Base-by-base conservation (phyloP, 1,140 invertebrate species). In the Dinothrombium tinctorium region DNA sequence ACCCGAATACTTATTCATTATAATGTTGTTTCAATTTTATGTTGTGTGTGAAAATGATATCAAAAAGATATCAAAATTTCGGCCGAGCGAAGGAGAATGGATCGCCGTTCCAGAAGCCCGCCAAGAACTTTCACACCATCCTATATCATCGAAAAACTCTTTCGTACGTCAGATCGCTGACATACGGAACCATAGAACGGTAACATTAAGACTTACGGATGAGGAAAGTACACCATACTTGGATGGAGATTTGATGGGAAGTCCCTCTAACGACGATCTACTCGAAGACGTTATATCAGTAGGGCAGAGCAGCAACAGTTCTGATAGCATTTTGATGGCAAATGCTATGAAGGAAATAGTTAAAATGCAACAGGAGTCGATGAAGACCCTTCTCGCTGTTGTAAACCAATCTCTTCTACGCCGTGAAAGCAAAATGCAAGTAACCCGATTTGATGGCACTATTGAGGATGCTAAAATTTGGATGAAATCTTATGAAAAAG, bases 381-480 rank as follows among this genome's bases (percentile, higher is more conserved):
- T 33, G 19, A 21, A 35, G 33, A 19, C 22, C 17, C 4, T 17
- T 12, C 5, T 11, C 15, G 4, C 5, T 0, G 0, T 7, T 35
- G 29, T 12, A 7, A 32, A 5, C 12, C 4, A 19, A 6, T 6
- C 19, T 35, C 33, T 20, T 17, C 19, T n/a, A n/a, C n/a, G n/a
- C n/a, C n/a, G n/a, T n/a, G n/a, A n/a, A n/a, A n/a, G n/a, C n/a
- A n/a, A n/a, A 19, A 38, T 38, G 37, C 21, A 38, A 11, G 17
- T 38, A n/a, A 11, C 20, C 3, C 23, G 26, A 20, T 38, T 38
- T 38, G 21, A 38, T 38, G 24, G 37, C 15, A 25, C n/a, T 14
- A 11, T 9, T 6, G 37, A 38, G 14, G 37, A 38, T 4, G 20
- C 37, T 4, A 38, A 38, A 14, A 26, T 20, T 5, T 38, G 37